Evolutionary conservation across 2,888 invertebrate species (phyloP), one percentile per base, ranked within the genome.

Genomic region (Hirudinaria manillensis): DNA sequence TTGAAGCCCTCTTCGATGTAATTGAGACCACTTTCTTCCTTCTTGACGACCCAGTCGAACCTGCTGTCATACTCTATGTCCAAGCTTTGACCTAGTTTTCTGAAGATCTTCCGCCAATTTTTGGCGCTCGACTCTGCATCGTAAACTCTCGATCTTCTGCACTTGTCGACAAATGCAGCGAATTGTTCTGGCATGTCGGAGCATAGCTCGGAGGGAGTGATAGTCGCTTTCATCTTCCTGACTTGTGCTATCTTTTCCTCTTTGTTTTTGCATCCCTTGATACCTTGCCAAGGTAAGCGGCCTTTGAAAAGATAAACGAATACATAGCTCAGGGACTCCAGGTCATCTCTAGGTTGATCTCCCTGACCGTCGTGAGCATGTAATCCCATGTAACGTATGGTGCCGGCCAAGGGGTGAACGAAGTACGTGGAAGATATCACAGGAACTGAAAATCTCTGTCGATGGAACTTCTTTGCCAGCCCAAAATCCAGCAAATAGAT

Each of bases 401-500:
- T 78, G 29, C 78, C 78, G 3, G 77, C 79, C 55, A 76, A 45
- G 16, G 78, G 78, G 19, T 67, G 75, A 36, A 74, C 79, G 4
- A 13, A 81, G 34, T n/a, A 66, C 3, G 36, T 6, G 13, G 61
- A 38, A 13, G 34, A 32, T n/a, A 75, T 4, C 2, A 27, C 32
- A n/a, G 34, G 19, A 70, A 81, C 78, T 75, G 80, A 80, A 77
- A 85, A 53, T 16, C 67, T 36, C 19, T 55, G 66, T 2, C 38
- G 36, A 10, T 76, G 71, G 45, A 65, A 45, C 61, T 76, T 74
- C 32, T 78, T 78, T 38, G 86, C 86, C 75, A 86, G 81, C 51
- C 86, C 86, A 80, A 86, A 86, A 79, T 86, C 86, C 76, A 86
- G 86, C 56, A 85, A 38, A 56, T 76, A 78, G 36, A 78, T 34